Conservation (phyloP, 2,113 vertebrate genomes). For the Neolamprologus longior region DNA sequence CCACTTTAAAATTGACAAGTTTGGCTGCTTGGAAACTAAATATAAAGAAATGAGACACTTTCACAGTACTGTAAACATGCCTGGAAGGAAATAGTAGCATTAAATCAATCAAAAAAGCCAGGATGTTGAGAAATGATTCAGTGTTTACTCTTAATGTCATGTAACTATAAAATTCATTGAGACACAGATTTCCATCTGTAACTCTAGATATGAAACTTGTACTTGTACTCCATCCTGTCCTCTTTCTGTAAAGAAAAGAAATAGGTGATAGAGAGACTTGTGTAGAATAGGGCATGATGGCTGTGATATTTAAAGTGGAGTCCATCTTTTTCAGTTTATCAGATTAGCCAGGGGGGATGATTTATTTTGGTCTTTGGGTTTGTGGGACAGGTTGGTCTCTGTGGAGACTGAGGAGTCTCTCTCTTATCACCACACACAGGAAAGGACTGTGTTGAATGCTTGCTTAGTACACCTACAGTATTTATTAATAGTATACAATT, state of each 20-base stretch:
- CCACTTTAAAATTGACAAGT: neutral
- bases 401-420: neutral
- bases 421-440: neutral
- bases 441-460: neutral
- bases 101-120: neutral
- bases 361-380: slow-evolving; percentile 12
- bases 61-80: neutral
- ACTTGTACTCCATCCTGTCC: neutral
- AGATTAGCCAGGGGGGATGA: neutral
- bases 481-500: neutral
- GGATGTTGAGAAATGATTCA: neutral
- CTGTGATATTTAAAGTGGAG: neutral
- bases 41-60: neutral
- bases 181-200: neutral
- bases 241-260: neutral
- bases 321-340: neutral
- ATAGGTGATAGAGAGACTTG: neutral
- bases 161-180: neutral
- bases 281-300: neutral
- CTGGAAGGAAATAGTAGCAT: neutral
- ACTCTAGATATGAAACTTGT: neutral
- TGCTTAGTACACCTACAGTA: neutral
- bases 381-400: slow-evolving; percentile 38
- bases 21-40: neutral
- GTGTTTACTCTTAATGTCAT: neutral